Evolutionary conservation across 2,888 invertebrate species (phyloP).

Genomic region (Heliconius cydno): DNA sequence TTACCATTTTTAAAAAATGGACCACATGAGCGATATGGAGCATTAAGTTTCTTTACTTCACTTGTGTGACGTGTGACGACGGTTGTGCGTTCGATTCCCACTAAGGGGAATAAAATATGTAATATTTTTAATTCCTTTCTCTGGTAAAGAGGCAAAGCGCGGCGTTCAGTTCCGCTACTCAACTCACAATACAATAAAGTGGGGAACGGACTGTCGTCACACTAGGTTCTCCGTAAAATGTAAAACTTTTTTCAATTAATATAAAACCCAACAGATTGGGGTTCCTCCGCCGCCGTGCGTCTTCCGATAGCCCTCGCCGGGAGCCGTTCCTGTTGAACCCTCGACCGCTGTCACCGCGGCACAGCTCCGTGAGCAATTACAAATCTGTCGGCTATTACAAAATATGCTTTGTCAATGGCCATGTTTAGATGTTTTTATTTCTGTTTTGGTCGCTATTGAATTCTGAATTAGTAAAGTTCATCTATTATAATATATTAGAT

Average conservation of each 20-base stretch:
- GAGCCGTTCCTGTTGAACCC: constrained; percentile 72
- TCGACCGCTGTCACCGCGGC: constrained; percentile 83
- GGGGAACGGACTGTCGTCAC: too few relatives aligned
- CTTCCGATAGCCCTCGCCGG: constrained; percentile 82
- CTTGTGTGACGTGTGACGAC: too few relatives aligned
- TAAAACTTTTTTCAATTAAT: background rate
- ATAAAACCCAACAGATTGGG: constrained; percentile 68
- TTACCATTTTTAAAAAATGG: too few relatives aligned
- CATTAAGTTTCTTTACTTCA: too few relatives aligned
- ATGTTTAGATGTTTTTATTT: constrained; percentile 66
- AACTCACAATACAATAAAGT: background rate
- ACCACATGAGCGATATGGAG: too few relatives aligned
- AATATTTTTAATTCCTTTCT: too few relatives aligned
- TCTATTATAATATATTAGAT: too few relatives aligned
- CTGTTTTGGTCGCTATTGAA: constrained; percentile 11
- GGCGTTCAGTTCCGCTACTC: too few relatives aligned
- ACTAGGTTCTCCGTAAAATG: background rate
- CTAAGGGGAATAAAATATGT: too few relatives aligned
- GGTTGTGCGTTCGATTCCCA: too few relatives aligned
- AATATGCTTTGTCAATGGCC: constrained; percentile 84
- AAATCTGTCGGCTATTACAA: constrained; percentile 74
- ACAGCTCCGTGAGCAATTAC: constrained; percentile 83
- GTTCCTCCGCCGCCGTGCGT: constrained; percentile 79
- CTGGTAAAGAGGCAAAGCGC: too few relatives aligned
- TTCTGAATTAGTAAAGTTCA: background rate